Conservation (phyloP, 2,888 invertebrate species). For the Venusia cambrica region DNA sequence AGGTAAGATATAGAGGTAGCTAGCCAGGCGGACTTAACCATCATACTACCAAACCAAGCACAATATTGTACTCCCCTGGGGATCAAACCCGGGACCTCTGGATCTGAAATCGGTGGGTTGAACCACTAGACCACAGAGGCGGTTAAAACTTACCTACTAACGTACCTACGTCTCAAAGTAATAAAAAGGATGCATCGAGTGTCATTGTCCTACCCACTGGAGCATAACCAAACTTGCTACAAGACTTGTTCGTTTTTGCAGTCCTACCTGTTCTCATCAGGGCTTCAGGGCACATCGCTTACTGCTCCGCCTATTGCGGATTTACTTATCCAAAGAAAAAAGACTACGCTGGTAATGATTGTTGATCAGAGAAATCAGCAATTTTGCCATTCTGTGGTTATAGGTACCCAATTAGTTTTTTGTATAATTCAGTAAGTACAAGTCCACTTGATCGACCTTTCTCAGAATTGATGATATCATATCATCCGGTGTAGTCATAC, state of each 20-base stretch:
- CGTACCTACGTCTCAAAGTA: no score
- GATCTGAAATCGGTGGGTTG: no score
- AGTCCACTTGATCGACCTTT: slow-evolving; percentile 28
- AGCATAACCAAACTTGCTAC: slow-evolving; percentile 48
- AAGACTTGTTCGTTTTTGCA: slow-evolving; percentile 67
- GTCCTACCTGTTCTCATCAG: slow-evolving; percentile 45
- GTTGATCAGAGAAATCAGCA: background rate
- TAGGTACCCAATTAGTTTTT: slow-evolving; percentile 33
- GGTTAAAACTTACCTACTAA: no score
- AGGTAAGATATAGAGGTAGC: no score
- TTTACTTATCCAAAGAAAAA: background rate
- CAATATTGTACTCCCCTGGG: no score
- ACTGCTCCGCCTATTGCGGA: slow-evolving; percentile 34
- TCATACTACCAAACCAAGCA: no score
- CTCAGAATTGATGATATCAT: slow-evolving; percentile 46
- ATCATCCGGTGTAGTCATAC: no score
- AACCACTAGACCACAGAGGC: no score
- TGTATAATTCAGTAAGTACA: slow-evolving; percentile 12
- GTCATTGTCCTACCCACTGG: slow-evolving; percentile 71
- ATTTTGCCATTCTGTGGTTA: slow-evolving; percentile 23
- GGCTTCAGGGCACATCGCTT: slow-evolving; percentile 26
- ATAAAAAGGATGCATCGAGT: slow-evolving; percentile 25
- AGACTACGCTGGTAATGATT: slow-evolving; percentile 13
- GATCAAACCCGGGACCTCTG: no score
- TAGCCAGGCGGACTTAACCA: no score